Percentiles rank a stretch among this genome's conserved stretches.
These are phyloP conservation scores for Eumeta japonica DNA, from an alignment of 1,140 invertebrate species.

Conservation along the genomic window DNA sequence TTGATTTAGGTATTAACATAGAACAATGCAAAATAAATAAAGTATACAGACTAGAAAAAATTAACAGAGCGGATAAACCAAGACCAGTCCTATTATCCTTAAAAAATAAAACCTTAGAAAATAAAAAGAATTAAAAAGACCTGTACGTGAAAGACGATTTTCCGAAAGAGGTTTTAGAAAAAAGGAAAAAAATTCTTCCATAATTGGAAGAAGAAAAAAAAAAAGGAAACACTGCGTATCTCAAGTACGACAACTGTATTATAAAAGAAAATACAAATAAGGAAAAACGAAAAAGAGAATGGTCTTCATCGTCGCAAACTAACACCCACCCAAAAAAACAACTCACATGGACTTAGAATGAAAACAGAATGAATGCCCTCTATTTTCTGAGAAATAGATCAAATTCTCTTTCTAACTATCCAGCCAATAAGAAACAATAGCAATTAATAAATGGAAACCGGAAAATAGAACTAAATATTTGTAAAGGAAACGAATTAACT, in stretches of 20 bases:
- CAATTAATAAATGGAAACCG: conserved; percentile 16
- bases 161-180: conserved; percentile 9
- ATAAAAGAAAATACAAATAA: too few species aligned
- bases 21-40: too few species aligned
- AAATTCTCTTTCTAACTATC: conserved; percentile 9
- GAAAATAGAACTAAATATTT: conserved; percentile 13
- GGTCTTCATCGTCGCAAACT: too few species aligned
- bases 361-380: too few species aligned
- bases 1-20: conserved; percentile 8
- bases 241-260: too few species aligned
- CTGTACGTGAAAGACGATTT: conserved; percentile 12
- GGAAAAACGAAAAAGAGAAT: too few species aligned
- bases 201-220: too few species aligned
- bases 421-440: conserved; percentile 6
- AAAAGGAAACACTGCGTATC: too few species aligned
- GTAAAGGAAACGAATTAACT: conserved; percentile 11
- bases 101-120: conserved; percentile 12
- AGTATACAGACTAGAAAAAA: conserved; percentile 13
- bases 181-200: conserved; percentile 7
- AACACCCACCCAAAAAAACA: conserved; percentile 12
- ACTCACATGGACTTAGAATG: too few species aligned
- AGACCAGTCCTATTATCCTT: conserved; percentile 10
- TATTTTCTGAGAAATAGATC: too few species aligned
- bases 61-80: conserved; percentile 7
- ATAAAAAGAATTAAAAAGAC: conserved; percentile 8